Conservation (phyloP, 1,140 invertebrate species). For the Leptopilina boulardi region DNA sequence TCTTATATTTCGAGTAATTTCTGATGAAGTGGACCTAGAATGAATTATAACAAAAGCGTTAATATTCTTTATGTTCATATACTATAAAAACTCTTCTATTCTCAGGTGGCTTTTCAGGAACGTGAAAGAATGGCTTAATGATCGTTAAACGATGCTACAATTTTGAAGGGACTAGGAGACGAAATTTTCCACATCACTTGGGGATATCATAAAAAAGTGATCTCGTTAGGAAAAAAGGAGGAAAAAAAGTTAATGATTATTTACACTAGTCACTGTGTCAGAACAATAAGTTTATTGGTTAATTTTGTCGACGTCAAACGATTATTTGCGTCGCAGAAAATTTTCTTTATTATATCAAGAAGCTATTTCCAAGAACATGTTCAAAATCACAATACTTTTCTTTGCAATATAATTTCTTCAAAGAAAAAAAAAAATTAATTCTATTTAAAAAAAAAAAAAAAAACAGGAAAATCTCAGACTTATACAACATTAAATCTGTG, state of each 20-base stretch:
- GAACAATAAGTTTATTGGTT: background rate
- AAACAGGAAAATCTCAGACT: background rate
- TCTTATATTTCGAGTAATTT: too few species aligned
- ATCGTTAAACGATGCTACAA: background rate
- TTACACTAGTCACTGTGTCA: background rate
- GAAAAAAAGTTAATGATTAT: conserved; percentile 27
- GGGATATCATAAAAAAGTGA: background rate
- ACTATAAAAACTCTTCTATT: too few species aligned
- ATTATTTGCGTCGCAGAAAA: background rate
- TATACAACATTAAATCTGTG: background rate
- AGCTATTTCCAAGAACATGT: background rate
- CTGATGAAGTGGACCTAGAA: too few species aligned
- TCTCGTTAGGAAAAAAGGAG: background rate
- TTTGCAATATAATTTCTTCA: background rate
- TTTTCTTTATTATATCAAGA: background rate
- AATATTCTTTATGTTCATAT: too few species aligned
- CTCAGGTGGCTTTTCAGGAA: background rate
- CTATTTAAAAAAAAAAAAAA: background rate
- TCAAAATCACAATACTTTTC: background rate
- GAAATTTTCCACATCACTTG: conserved; percentile 2
- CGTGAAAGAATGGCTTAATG: background rate
- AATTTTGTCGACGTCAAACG: background rate
- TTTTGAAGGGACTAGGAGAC: background rate
- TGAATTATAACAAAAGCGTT: too few species aligned
- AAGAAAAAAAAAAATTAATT: background rate